Conservation (phyloP, 30 jellyfish, hydroid and myxozoan species). For the Cassiopea andromeda region DNA sequence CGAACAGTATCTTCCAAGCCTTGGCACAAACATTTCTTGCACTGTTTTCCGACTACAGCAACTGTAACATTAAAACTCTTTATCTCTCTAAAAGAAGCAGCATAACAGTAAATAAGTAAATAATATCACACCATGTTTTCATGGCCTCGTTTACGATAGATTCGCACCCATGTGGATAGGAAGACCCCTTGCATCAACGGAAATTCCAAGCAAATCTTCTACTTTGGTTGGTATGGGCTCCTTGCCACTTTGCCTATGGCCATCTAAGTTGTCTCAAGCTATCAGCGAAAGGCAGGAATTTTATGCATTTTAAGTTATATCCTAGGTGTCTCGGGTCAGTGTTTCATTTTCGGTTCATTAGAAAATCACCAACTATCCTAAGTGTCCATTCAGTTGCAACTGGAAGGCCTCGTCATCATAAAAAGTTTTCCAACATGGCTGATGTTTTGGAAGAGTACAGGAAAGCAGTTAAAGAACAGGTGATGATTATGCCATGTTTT, state of each 20-base stretch:
- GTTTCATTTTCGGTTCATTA: background rate
- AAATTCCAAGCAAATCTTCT: slow-evolving; percentile 3
- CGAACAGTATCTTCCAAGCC: background rate
- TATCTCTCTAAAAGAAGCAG: no score
- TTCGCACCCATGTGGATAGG: background rate
- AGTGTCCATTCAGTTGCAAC: background rate
- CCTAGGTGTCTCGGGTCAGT: background rate
- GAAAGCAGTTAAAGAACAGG: slow-evolving; percentile 76
- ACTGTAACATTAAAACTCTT: no score
- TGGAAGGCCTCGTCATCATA: background rate
- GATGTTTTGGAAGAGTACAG: slow-evolving; percentile 63
- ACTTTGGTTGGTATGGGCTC: slow-evolving; percentile 2
- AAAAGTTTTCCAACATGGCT: slow-evolving; percentile 18
- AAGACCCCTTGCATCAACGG: slow-evolving; percentile 6
- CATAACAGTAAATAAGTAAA: background rate
- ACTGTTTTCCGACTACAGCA: no score
- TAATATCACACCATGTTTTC: background rate
- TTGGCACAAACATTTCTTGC: background rate
- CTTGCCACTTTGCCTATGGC: slow-evolving; percentile 48
- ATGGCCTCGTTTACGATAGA: background rate
- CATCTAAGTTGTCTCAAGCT: background rate
- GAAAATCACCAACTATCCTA: background rate
- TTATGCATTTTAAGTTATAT: background rate
- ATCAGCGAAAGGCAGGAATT: background rate
- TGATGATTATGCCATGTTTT: background rate